Conservation (phyloP, 2,797 vertebrate genomes). For the Bryconaethiops microstoma region DNA sequence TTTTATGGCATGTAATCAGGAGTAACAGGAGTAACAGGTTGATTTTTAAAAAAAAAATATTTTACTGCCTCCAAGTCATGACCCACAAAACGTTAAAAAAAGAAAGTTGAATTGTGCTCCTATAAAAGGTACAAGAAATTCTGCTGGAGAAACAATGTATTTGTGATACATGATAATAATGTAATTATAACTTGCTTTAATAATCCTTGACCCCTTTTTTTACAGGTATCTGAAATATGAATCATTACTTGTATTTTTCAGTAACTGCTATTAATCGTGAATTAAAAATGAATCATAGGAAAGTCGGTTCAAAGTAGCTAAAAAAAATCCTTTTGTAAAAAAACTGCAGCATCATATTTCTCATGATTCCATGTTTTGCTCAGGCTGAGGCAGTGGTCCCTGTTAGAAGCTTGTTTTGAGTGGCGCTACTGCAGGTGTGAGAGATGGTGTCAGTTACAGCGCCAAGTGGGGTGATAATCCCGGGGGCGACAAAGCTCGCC, state of each 20-base stretch:
- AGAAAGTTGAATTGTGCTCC: background rate
- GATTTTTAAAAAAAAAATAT: background rate
- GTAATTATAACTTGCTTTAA: too few species aligned
- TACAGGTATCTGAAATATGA: too few species aligned
- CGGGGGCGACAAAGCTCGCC: slow-evolving; percentile 41
- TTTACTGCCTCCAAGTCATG: background rate
- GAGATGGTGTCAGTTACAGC: slow-evolving; percentile 39
- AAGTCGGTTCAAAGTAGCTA: background rate
- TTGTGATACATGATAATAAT: too few species aligned
- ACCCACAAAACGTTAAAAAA: background rate
- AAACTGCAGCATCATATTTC: background rate
- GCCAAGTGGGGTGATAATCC: slow-evolving; percentile 55
- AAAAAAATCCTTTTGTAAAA: background rate
- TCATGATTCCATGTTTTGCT: background rate
- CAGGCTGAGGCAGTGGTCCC: background rate
- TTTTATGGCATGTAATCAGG: background rate
- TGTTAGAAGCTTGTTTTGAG: slow-evolving; percentile 6
- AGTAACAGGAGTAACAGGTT: background rate
- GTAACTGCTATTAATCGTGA: too few species aligned
- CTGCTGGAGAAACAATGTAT: too few species aligned
- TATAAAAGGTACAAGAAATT: too few species aligned
- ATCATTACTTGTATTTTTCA: too few species aligned
- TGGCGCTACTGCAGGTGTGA: slow-evolving; percentile 47
- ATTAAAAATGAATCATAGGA: background rate
- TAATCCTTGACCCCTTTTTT: too few species aligned